Conservation (phyloP, 2,113 vertebrate species). For the Tamias sibiricus region DNA sequence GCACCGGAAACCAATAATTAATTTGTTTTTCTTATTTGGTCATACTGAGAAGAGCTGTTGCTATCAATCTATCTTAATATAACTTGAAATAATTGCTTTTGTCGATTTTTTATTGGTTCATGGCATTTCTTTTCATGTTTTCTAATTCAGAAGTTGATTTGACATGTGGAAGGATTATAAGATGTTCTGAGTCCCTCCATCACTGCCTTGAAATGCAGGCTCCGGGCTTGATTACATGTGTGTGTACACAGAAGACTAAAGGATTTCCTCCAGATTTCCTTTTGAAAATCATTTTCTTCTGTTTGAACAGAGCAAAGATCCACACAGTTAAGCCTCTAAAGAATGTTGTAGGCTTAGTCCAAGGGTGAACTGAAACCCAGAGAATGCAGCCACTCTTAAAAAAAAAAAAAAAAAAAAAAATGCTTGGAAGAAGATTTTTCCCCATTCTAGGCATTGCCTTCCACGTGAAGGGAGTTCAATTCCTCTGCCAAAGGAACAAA, state of each 20-base stretch:
- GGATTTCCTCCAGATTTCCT: not conserved
- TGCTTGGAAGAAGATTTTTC: not conserved
- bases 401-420: not conserved
- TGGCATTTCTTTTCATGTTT: not conserved
- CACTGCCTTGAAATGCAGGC: not conserved
- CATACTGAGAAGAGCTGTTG: not conserved
- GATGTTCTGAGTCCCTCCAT: not conserved
- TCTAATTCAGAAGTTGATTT: not conserved
- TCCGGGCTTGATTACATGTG: not conserved
- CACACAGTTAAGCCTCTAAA: not conserved
- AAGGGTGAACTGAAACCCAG: not conserved
- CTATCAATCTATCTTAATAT: not conserved
- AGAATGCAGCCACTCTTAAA: not conserved
- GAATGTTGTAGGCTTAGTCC: not conserved
- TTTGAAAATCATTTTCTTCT: not conserved
- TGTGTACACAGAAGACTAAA: not conserved
- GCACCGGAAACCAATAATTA: not conserved
- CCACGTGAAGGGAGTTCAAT: not conserved
- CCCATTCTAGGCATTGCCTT: not conserved
- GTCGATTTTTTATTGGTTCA: not conserved
- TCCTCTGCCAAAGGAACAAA: not conserved
- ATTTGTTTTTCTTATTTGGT: not conserved
- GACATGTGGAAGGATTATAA: not conserved
- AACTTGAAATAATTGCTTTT: slow-evolving; percentile 30
- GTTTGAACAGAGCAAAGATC: not conserved